phyloP scores from a whole-genome alignment of 2,797 vertebrate species.

The Moxostoma hubbsi region DNA sequence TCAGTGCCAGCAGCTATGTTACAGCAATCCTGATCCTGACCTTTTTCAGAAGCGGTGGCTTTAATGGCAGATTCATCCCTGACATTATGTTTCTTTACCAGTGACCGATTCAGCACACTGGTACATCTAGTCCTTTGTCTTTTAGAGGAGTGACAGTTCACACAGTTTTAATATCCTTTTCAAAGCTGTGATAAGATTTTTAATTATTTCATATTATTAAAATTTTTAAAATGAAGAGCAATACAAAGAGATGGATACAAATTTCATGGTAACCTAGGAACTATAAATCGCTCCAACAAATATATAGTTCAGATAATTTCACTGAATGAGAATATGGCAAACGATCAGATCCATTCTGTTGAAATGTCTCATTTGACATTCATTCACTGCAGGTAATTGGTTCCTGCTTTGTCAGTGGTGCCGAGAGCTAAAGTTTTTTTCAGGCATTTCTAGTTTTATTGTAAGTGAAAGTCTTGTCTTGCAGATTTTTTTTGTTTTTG shows the following conservation, averaged over 20 bases:
- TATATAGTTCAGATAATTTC: conserved; percentile 28
- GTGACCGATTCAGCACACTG: not conserved
- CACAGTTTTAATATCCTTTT: not conserved
- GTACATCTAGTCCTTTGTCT: not conserved
- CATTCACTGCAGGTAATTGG: conserved; percentile 23
- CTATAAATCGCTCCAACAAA: not conserved
- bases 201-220: conserved; percentile 26
- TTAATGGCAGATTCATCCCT: not conserved
- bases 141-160: not conserved
- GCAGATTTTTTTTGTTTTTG: not conserved
- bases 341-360: conserved; percentile 11
- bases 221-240: conserved; percentile 3
- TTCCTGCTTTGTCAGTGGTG: not conserved
- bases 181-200: not conserved
- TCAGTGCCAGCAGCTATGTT: no score
- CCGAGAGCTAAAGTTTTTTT: not conserved
- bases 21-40: no score
- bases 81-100: not conserved
- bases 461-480: conserved; percentile 10
- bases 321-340: conserved; percentile 38
- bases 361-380: conserved; percentile 37
- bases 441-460: conserved; percentile 5
- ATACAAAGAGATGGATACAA: conserved; percentile 14
- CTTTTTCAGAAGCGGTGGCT: no score
- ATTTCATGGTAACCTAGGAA: conserved; percentile 44